Evolutionary conservation across 1,140 invertebrate genomes (phyloP).

Genomic region (Physella acuta): DNA sequence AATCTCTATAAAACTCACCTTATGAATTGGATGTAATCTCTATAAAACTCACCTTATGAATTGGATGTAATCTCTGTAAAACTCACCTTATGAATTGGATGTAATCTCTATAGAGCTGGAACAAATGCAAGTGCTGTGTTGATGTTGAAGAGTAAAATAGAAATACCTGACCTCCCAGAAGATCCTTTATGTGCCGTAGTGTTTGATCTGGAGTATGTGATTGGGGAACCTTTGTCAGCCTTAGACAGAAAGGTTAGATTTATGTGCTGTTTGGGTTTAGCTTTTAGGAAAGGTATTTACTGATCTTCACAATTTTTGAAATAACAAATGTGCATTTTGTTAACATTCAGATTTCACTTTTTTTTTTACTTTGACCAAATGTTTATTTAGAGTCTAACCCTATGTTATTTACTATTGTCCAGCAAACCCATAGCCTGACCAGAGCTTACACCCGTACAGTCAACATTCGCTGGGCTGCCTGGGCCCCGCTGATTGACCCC

Average conservation of each 20-base stretch:
- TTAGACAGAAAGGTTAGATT: constrained; percentile 49
- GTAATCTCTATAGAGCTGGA: constrained; percentile 7
- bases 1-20: no score
- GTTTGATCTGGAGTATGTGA: constrained; percentile 56
- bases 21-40: no score
- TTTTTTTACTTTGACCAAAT: no score
- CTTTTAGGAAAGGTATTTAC: no score
- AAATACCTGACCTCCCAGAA: constrained; percentile 48
- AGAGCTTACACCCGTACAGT: constrained; percentile 45
- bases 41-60: no score
- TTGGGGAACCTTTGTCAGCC: constrained; percentile 49
- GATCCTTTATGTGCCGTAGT: constrained; percentile 55
- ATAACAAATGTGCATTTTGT: no score
- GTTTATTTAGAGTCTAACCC: no score
- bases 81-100: no score
- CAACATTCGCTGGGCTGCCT: constrained; percentile 53
- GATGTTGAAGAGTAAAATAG: constrained; percentile 46
- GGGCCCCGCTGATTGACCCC: constrained; percentile 50
- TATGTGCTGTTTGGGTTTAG: neutral
- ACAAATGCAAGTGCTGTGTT: constrained; percentile 26
- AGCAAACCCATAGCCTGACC: constrained; percentile 39
- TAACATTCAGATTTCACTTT: no score
- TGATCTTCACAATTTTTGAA: no score
- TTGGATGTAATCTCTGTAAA: no score
- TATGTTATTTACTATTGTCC: neutral